These are phyloP conservation scores for Drosophila peninsularis DNA, from an alignment of 2,888 invertebrate genomes.

Conservation along the genomic window DNA sequence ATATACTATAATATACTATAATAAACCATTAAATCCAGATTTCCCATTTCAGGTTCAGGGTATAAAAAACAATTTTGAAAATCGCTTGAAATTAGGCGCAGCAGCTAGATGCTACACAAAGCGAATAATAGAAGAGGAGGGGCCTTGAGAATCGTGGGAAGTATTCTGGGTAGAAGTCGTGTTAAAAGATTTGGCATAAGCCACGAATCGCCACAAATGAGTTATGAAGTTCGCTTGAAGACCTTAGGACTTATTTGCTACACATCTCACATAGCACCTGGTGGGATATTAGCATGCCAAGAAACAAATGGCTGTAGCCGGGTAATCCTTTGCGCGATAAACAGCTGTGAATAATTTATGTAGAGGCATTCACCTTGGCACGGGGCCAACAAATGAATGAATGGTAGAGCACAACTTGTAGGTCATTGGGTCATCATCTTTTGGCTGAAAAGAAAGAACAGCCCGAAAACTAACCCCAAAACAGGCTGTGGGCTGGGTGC, in stretches of 20 bases:
- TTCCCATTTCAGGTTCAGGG: too few species aligned
- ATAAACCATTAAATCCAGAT: too few species aligned
- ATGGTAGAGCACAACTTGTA: constrained; percentile 38
- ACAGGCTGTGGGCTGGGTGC: background rate
- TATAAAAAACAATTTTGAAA: constrained; percentile 76
- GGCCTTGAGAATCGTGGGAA: too few species aligned
- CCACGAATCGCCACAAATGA: constrained; percentile 60
- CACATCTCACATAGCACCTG: constrained; percentile 48
- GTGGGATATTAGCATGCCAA: constrained; percentile 32
- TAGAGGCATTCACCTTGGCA: constrained; percentile 12
- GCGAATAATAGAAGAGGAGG: constrained; percentile 25
- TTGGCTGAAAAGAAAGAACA: constrained; percentile 7
- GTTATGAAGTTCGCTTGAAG: constrained; percentile 68
- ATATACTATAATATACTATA: too few species aligned
- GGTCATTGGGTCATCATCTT: constrained; percentile 67
- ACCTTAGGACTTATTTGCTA: constrained; percentile 63
- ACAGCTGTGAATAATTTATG: constrained; percentile 43
- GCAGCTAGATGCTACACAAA: background rate
- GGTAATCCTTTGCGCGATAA: constrained; percentile 43
- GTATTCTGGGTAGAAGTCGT: background rate
- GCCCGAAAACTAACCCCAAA: constrained; percentile 27
- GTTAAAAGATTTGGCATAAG: constrained; percentile 14
- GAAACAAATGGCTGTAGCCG: constrained; percentile 9
- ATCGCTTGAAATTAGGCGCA: constrained; percentile 62
- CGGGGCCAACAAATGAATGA: constrained; percentile 10